Conservation (phyloP, 2,888 invertebrate species). For the Drosophila kambysellisi region DNA sequence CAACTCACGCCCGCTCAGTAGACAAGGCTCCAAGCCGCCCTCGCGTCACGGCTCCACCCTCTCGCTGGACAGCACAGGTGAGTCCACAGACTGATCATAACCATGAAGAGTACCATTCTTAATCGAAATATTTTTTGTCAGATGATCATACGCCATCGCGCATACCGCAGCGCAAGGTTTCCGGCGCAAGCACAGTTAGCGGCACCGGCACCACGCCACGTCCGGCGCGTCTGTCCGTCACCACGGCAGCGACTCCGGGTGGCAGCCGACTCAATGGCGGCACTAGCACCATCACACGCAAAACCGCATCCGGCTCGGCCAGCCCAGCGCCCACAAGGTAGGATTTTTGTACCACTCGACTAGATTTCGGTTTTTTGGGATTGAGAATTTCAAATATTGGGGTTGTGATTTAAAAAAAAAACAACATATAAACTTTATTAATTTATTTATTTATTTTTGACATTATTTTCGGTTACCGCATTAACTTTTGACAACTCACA, state of each 20-base stretch:
- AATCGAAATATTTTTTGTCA: slow-evolving; percentile 21
- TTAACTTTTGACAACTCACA: slow-evolving; percentile 72
- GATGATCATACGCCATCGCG: slow-evolving; percentile 89
- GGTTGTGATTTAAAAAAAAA: slow-evolving; percentile 7
- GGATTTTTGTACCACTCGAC: not conserved
- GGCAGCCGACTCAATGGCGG: slow-evolving; percentile 87
- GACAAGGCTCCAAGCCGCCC: slow-evolving; percentile 95
- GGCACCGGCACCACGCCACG: slow-evolving; percentile 75
- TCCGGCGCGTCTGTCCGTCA: slow-evolving; percentile 51
- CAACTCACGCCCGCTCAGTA: slow-evolving; percentile 93
- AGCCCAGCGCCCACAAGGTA: slow-evolving; percentile 93
- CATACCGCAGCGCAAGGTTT: slow-evolving; percentile 90
- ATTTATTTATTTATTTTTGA: slow-evolving; percentile 65
- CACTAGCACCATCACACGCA: slow-evolving; percentile 86
- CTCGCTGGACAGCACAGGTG: slow-evolving; percentile 95
- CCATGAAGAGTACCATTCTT: not conserved
- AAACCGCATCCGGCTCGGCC: slow-evolving; percentile 91
- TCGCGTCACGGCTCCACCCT: slow-evolving; percentile 97
- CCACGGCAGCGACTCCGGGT: slow-evolving; percentile 83
- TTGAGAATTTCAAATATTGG: slow-evolving; percentile 7
- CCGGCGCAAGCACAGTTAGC: slow-evolving; percentile 87
- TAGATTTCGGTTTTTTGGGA: not conserved
- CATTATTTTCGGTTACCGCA: slow-evolving; percentile 74
- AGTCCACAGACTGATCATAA: not conserved
- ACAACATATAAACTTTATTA: slow-evolving; percentile 47